Base-by-base conservation (phyloP, 2,797 vertebrate genomes). In the Ciconia nigra region DNA sequence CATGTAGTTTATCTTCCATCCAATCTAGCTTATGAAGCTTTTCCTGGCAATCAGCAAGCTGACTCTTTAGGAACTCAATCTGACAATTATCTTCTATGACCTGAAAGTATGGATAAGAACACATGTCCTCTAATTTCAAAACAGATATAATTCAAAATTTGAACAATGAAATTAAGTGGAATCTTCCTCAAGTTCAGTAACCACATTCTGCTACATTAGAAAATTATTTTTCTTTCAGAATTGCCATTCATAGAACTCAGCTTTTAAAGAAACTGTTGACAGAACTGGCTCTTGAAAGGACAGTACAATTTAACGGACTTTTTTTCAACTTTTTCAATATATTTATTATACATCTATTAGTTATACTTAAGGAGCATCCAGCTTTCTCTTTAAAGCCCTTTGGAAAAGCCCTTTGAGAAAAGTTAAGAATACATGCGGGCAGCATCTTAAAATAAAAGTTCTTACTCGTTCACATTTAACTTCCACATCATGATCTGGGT, bases 1-100 rank as follows among this genome's bases (percentile, higher is more conserved):
- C 73, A 25, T 97, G 95, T 33, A 99, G 83, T 16, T 98, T 99
- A 54, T 97, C 97, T 95, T 99, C 98, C 90, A 99, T 74, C 80
- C 96, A 97, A 57, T 96, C 95, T 52, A 98, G 83, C 31, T 97
- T 98, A 84, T 94, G 92, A 70, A 99, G 97, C 66, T 98, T 98
- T 83, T 98, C 98, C 93, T 98, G 98, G 74, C 98, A 98, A 90
- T 97, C 97, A 83, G 98, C 89, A 70, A 99, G 91, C 66, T 98
- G 96, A 37, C 62, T 95, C 92, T 98, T 98, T 33, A 99, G 69
- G 26, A 95, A 94, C n/a, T 97, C 97, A 33, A 99, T 95, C 93
- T 98, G 94, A 88, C 86, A 63, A 87, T 91, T 95, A 83, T 95
- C 76, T 73, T 93, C 89, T 74, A 37, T 15, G 13, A 76, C 89